Conservation (phyloP, 2,113 vertebrate species). For the Pterophyllum scalare region DNA sequence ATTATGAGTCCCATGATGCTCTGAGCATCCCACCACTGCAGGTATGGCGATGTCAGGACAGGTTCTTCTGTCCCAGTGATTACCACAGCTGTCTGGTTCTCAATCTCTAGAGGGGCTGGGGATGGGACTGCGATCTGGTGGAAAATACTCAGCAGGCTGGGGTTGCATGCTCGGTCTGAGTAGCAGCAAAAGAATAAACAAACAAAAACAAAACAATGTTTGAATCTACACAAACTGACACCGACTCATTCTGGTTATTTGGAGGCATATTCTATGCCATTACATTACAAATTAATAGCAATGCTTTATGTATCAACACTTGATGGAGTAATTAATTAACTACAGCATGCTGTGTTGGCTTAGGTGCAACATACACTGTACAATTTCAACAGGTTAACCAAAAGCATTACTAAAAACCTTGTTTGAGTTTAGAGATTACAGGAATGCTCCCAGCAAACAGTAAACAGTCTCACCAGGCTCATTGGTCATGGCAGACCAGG, state of each 20-base stretch:
- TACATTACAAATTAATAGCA: neutral
- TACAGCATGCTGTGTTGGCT: neutral
- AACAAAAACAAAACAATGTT: neutral
- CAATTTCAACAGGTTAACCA: neutral
- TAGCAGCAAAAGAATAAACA: neutral
- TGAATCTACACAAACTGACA: neutral
- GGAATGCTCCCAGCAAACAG: neutral
- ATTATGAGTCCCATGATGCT: constrained; percentile 85
- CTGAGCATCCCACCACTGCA: constrained; percentile 89
- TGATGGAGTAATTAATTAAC: neutral
- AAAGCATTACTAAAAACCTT: neutral
- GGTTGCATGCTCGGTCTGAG: constrained; percentile 90
- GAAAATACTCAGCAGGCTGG: constrained; percentile 88
- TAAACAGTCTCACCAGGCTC: constrained; percentile 87
- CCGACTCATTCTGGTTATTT: neutral
- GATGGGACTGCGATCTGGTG: constrained; percentile 82
- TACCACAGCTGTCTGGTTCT: constrained; percentile 83
- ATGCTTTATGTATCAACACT: neutral
- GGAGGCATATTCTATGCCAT: neutral
- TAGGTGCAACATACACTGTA: neutral
- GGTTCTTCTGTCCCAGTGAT: constrained; percentile 72
- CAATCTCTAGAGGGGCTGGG: constrained; percentile 56
- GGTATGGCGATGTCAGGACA: constrained; percentile 71
- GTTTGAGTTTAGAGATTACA: neutral
- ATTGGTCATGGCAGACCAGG: constrained; percentile 95